Conservation (phyloP, 2,888 invertebrate species). For the Polydrusus pterygomalis region DNA sequence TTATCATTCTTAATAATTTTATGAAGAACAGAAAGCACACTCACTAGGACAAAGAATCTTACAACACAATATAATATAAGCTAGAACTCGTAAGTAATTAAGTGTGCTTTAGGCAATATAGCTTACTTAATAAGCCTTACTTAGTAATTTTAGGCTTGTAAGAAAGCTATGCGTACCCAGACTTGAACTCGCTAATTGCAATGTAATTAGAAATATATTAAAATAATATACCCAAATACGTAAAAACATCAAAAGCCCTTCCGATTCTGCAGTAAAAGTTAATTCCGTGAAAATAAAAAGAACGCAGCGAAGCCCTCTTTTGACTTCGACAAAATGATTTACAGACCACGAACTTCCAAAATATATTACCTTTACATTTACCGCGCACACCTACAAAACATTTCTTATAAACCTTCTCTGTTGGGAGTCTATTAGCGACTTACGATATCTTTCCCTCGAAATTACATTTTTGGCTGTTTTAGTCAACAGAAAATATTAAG, state of each 20-base stretch:
- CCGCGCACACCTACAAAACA: conserved; percentile 58
- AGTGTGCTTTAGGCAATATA: too few species aligned
- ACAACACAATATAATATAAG: too few species aligned
- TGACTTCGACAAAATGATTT: conserved; percentile 19
- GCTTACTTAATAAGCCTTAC: too few species aligned
- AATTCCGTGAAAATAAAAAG: not conserved
- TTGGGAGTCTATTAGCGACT: conserved; percentile 8
- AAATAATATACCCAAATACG: too few species aligned
- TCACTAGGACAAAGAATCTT: too few species aligned
- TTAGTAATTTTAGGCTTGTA: too few species aligned
- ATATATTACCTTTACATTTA: conserved; percentile 37
- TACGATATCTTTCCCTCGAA: conserved; percentile 26
- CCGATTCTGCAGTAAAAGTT: not conserved
- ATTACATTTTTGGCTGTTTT: conserved; percentile 1
- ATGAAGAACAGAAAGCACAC: too few species aligned
- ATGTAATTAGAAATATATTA: too few species aligned
- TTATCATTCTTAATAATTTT: too few species aligned
- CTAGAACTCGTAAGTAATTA: too few species aligned
- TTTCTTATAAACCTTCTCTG: conserved; percentile 60
- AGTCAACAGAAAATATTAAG: not conserved
- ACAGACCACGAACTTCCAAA: conserved; percentile 8
- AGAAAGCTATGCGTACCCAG: too few species aligned
- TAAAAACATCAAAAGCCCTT: not conserved
- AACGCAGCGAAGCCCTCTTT: conserved; percentile 12
- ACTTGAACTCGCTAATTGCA: too few species aligned